phyloP scores from a whole-genome alignment of 2,888 invertebrate genomes.

The Thyatira batis region DNA sequence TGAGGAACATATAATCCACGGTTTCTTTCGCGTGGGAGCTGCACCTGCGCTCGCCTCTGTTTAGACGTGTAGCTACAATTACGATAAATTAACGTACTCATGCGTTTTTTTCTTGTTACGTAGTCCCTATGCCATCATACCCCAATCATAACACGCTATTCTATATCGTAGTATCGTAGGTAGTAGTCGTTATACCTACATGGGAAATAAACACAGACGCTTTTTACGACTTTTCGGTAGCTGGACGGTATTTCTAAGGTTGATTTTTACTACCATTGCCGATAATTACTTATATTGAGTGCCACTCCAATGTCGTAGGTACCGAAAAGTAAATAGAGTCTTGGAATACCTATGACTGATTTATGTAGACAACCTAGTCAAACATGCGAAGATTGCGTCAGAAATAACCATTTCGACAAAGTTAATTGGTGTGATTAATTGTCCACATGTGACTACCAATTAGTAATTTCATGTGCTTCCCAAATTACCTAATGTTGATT shows the following conservation, averaged over 20 bases:
- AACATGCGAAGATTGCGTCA: not conserved
- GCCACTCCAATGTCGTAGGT: too few relatives aligned
- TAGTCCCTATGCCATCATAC: slow-evolving; percentile 34
- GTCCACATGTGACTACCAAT: not conserved
- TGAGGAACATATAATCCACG: slow-evolving; percentile 31
- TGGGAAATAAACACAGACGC: too few relatives aligned
- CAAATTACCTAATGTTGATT: not conserved
- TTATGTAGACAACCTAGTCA: not conserved
- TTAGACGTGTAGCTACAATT: slow-evolving; percentile 43
- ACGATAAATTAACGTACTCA: slow-evolving; percentile 48
- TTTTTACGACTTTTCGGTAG: too few relatives aligned
- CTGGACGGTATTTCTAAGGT: too few relatives aligned
- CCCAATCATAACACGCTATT: slow-evolving; percentile 11
- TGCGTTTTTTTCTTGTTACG: slow-evolving; percentile 45
- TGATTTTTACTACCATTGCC: too few relatives aligned
- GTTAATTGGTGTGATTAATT: not conserved
- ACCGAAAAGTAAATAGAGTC: too few relatives aligned
- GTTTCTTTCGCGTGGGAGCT: slow-evolving; percentile 52
- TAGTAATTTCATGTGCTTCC: not conserved
- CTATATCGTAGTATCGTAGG: too few relatives aligned
- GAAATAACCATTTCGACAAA: not conserved
- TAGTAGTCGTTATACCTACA: too few relatives aligned
- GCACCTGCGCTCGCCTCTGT: slow-evolving; percentile 41
- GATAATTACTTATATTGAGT: too few relatives aligned
- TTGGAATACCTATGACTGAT: too few relatives aligned